phyloP scores from a whole-genome alignment of 92 coral and sea anemone species.

The Virgularia gustaviana region DNA sequence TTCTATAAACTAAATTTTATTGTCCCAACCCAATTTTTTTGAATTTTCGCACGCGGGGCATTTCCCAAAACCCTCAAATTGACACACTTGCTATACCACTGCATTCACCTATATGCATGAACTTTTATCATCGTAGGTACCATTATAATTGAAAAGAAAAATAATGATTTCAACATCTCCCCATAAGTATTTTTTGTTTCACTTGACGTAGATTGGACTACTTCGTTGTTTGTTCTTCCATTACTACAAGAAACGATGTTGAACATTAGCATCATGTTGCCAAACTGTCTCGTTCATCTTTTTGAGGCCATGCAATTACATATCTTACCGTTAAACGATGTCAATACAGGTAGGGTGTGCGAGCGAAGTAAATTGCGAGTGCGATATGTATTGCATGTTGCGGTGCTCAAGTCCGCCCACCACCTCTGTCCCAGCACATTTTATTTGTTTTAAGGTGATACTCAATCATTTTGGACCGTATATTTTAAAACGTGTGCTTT shows the following conservation, averaged over 20 bases:
- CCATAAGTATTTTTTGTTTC: background rate
- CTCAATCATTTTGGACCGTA: conserved; percentile 18
- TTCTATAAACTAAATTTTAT: background rate
- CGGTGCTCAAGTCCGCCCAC: too few species aligned
- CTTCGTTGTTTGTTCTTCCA: conserved; percentile 8
- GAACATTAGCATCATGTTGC: background rate
- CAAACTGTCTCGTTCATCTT: background rate
- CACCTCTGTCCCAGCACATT: background rate
- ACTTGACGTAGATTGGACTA: conserved; percentile 6
- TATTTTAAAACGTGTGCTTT: conserved; percentile 22
- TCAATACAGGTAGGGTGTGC: too few species aligned
- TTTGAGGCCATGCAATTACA: background rate
- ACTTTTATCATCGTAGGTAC: background rate
- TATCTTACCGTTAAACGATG: background rate
- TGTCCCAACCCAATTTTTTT: too few species aligned
- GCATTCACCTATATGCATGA: too few species aligned
- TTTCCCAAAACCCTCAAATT: too few species aligned
- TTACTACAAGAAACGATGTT: conserved; percentile 2
- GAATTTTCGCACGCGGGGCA: too few species aligned
- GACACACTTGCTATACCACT: too few species aligned
- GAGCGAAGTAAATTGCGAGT: too few species aligned
- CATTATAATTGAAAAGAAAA: background rate
- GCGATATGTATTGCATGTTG: background rate
- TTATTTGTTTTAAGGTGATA: background rate
- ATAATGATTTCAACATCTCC: background rate